Percentiles rank a stretch among this genome's conserved stretches.
Evolutionary conservation across 2,797 vertebrate genomes (phyloP).

Genomic region (Australoheros facetus): DNA sequence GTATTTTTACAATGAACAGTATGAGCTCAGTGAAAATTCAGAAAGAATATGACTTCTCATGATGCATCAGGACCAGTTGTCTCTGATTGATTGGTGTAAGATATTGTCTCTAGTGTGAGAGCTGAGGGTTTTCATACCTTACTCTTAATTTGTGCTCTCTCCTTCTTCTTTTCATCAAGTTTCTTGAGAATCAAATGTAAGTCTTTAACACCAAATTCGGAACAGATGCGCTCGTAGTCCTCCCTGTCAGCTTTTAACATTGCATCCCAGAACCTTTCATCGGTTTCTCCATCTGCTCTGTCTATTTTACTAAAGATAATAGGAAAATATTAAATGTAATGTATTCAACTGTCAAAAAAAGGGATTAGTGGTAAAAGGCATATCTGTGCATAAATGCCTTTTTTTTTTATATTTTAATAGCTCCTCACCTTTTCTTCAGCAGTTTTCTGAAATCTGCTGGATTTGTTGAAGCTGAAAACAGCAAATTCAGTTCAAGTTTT

Average conservation of each 20-base stretch:
- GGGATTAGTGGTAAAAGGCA: neutral
- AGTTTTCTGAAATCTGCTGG: constrained; percentile 83
- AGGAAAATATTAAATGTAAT: neutral
- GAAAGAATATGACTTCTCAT: neutral
- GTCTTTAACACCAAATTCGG: constrained; percentile 84
- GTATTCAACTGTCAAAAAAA: neutral
- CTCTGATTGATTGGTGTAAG: neutral
- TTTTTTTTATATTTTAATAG: neutral
- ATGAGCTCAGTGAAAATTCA: neutral
- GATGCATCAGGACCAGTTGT: neutral
- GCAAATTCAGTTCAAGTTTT: neutral
- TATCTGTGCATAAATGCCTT: neutral
- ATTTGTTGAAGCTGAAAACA: constrained; percentile 67
- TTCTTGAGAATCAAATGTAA: constrained; percentile 82
- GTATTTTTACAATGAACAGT: neutral
- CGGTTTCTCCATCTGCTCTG: constrained; percentile 41
- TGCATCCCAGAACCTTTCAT: constrained; percentile 83
- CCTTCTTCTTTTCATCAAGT: constrained; percentile 81
- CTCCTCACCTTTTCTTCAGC: constrained; percentile 83
- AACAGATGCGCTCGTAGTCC: constrained; percentile 88
- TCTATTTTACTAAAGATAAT: constrained; percentile 47
- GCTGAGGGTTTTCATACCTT: constrained; percentile 72
- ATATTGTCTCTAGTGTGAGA: neutral
- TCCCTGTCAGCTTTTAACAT: constrained; percentile 84
- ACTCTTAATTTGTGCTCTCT: constrained; percentile 67